phyloP scores from a whole-genome alignment of 2,797 vertebrate species.

The Lemur catta region DNA sequence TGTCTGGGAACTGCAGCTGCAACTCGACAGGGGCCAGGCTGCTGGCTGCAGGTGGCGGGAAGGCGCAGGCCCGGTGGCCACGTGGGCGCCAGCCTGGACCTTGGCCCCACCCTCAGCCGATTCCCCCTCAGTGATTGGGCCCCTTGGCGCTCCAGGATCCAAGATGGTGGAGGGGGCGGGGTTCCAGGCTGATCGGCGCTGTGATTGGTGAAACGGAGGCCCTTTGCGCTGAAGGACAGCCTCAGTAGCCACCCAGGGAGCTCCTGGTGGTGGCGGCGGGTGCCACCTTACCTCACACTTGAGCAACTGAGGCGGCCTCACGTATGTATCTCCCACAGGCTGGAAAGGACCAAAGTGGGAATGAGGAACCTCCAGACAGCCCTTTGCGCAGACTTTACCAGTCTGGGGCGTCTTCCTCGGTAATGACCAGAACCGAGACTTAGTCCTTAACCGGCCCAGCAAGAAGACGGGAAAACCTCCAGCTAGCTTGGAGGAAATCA shows the following conservation, averaged over 20 bases:
- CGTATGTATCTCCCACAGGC: accelerated
- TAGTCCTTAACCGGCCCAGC: slow-evolving; percentile 64
- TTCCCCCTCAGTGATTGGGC: background rate
- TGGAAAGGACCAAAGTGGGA: background rate
- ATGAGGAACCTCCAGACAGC: background rate
- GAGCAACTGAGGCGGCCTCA: accelerated
- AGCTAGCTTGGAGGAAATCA: slow-evolving; percentile 82
- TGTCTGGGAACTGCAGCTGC: slow-evolving; percentile 78
- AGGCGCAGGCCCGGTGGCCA: slow-evolving; percentile 16
- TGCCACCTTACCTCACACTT: background rate
- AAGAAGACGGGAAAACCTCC: slow-evolving; percentile 76
- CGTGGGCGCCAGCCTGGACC: background rate
- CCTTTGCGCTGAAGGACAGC: slow-evolving; percentile 47
- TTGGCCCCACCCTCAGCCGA: background rate
- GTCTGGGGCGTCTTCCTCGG: slow-evolving; percentile 74
- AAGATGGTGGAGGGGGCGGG: slow-evolving; percentile 63
- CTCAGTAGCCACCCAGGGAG: slow-evolving; percentile 27
- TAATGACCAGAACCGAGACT: slow-evolving; percentile 78
- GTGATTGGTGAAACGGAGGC: slow-evolving; percentile 38
- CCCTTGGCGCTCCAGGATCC: background rate
- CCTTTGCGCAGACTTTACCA: slow-evolving; percentile 57
- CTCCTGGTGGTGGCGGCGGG: background rate
- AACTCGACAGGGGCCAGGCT: slow-evolving; percentile 68
- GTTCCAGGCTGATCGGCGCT: background rate
- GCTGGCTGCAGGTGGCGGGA: slow-evolving; percentile 63